These are phyloP conservation scores for Andricus quercusramuli DNA, from an alignment of 2,888 invertebrate species.

Conservation along the genomic window DNA sequence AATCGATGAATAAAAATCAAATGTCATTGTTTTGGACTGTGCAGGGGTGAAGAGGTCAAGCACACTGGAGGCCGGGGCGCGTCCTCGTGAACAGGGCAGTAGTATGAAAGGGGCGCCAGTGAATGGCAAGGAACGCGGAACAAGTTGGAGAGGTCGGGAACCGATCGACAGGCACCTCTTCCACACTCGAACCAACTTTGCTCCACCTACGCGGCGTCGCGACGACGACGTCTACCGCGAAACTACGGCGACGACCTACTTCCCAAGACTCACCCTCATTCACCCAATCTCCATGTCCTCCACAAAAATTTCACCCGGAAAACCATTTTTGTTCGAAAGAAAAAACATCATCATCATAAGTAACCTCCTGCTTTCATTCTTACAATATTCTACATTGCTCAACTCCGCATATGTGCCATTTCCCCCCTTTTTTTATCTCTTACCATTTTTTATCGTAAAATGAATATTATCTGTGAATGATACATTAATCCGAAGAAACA, in stretches of 20 bases:
- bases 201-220: constrained; percentile 68
- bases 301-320: background rate
- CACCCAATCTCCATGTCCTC: background rate
- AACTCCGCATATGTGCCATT: no score
- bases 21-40: constrained; percentile 14
- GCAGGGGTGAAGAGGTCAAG: constrained; percentile 17
- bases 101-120: constrained; percentile 56
- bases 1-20: constrained; percentile 5
- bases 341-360: background rate
- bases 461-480: no score
- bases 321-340: background rate
- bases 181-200: constrained; percentile 58
- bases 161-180: constrained; percentile 64
- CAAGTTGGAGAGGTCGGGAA: constrained; percentile 74
- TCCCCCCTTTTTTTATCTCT: no score
- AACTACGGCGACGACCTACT: constrained; percentile 58
- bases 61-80: constrained; percentile 20
- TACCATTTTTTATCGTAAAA: no score
- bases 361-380: background rate
- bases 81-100: constrained; percentile 52
- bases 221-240: constrained; percentile 51
- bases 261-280: constrained; percentile 42
- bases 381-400: no score
- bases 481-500: no score
- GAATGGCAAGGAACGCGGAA: constrained; percentile 68